Percentiles rank a stretch among this genome's conserved stretches.
These are phyloP conservation scores for Platycheirus albimanus DNA, from an alignment of 2,888 invertebrate genomes.

Conservation along the genomic window DNA sequence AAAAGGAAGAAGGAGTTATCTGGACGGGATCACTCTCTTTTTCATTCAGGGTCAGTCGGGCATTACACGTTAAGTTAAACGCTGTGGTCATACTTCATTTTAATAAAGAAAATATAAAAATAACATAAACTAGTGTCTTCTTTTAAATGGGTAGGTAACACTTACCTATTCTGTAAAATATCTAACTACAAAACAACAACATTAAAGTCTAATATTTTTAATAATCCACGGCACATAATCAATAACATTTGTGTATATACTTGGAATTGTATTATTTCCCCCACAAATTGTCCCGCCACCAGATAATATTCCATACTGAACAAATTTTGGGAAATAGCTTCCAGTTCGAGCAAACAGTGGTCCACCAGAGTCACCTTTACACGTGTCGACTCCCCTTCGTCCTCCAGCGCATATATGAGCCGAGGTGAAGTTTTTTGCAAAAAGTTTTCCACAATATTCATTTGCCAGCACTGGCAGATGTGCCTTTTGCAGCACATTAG, in stretches of 20 bases:
- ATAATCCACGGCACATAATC: conserved; percentile 63
- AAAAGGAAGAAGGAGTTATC: no score
- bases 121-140: no score
- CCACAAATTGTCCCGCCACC: conserved; percentile 35
- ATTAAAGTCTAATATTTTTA: conserved; percentile 39
- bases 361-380: conserved; percentile 58
- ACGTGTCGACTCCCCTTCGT: conserved; percentile 22
- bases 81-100: no score
- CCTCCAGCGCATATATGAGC: conserved; percentile 51
- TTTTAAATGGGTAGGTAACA: no score
- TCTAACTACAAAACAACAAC: no score
- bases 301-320: conserved; percentile 55
- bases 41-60: no score
- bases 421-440: conserved; percentile 32
- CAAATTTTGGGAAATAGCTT: conserved; percentile 11
- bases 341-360: conserved; percentile 39
- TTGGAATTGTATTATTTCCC: conserved; percentile 48
- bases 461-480: conserved; percentile 36
- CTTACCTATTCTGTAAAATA: no score
- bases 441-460: conserved; percentile 42
- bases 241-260: conserved; percentile 59
- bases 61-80: no score
- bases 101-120: no score
- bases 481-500: conserved; percentile 44
- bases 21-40: no score